Base-by-base conservation (phyloP, 2,113 vertebrate species). In the Phylloscopus whistleri region DNA sequence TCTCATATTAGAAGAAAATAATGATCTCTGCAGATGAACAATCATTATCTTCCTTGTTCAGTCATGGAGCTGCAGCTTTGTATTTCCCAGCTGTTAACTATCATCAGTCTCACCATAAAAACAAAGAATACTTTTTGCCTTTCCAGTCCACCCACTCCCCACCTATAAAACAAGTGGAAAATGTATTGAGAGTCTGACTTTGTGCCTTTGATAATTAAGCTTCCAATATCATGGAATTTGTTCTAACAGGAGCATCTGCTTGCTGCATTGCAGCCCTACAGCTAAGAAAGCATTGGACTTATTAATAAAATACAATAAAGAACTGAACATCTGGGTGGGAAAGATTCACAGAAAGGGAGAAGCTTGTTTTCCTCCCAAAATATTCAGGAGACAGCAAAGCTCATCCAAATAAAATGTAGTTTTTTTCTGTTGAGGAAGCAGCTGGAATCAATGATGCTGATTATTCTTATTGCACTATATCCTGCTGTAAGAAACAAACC, bases 241-340 rank as follows among this genome's bases (percentile, higher is more conserved):
- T 87, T 94, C 55, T 84, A 85, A 87, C 17, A 94, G 37, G 12
- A 94, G 55, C 78, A 93, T 87, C 94, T 96, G 92, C 56, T 62
- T 72, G 39, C 85, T 90, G 79, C 66, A 41, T 24, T 70, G 69
- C 69, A 93, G 77, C 83, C 79, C 66, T 72, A 92, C 48, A 92
- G 92, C 73, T 84, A 95, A 68, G 76, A 83, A 96, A 89, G 51
- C 1, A 0, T 13, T 69, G n/a, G 69, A 87, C 58, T 87, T 94
- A 72, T 30, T 93, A 94, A 93, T 92, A 93, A 94, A 96, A 79
- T 64, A 93, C 59, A 97, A 92, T 77, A 51, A 83, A 81, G 17
- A 74, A 55, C 11, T 52, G 72, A 95, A 87, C 73, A 93, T 86
- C 84, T 84, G 76, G 89, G 80, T 0, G 11, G 66, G 59, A 84